These are phyloP conservation scores for Hippocampus guttulatus DNA, from an alignment of 2,113 vertebrate genomes.

Conservation along the genomic window DNA sequence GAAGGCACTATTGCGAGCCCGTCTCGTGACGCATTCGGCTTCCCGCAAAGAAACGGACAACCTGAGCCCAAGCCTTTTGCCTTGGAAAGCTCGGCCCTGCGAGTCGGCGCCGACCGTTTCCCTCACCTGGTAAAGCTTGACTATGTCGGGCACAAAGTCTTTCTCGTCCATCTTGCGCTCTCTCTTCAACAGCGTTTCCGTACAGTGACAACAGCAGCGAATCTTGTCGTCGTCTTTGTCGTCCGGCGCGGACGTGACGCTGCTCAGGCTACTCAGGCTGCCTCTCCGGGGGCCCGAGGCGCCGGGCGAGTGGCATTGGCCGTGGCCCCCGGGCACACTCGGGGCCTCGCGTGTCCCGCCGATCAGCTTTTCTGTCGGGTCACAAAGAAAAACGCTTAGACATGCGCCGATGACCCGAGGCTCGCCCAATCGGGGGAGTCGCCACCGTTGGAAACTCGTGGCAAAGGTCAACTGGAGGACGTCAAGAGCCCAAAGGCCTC, in stretches of 20 bases:
- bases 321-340: conserved; percentile 75
- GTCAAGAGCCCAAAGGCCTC: no score
- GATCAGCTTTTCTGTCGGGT: conserved; percentile 82
- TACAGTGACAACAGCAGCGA: conserved; percentile 91
- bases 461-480: no score
- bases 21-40: no score
- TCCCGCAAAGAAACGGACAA: no score
- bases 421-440: no score
- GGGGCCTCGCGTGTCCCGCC: conserved; percentile 83
- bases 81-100: neutral
- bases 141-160: conserved; percentile 80
- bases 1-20: no score
- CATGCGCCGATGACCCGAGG: no score
- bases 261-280: conserved; percentile 89
- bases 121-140: conserved; percentile 88
- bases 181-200: conserved; percentile 83
- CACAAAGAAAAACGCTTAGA: neutral
- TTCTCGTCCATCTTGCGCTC: conserved; percentile 91
- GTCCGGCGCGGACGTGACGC: conserved; percentile 88
- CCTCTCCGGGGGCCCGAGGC: conserved; percentile 80
- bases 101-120: no score
- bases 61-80: no score
- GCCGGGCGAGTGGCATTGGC: conserved; percentile 65
- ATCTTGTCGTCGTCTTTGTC: conserved; percentile 93
- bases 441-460: no score